Base-by-base conservation (phyloP, 2,113 vertebrate genomes). In the Paramormyrops kingsleyae region DNA sequence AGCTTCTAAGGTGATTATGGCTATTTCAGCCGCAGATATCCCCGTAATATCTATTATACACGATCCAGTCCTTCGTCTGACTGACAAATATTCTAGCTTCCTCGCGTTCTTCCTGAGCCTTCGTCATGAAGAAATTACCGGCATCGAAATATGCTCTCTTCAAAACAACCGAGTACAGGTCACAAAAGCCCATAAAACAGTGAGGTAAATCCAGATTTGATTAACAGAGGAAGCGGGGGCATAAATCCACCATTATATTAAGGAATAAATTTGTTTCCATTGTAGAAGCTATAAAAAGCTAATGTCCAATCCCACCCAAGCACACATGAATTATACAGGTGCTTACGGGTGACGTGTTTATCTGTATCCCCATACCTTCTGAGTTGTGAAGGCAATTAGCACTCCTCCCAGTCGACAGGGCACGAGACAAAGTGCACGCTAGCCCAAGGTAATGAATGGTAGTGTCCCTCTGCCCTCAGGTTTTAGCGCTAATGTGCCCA, bases 381-480 rank as follows among this genome's bases (percentile, higher is more conserved):
- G 50, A 83, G 80, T 80, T 47, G 52, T 62, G 89, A 62, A 89
- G 89, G 80, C 89, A 89, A 89, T 89, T 89, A 89, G 89, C 89
- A 47, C 50, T 83, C 24, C 42, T 59, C 77, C 42, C 24, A 27
- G 39, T 56, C 49, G 80, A 89, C 89, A 62, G 52, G 49, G 39
- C 24, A 15, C 21, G 49, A 89, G 80, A 89, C 89, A 85, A 49
- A 62, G 89, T 47, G 53, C 53, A 44, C n/a, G 21, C 9, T 31
- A 13, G 80, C 24, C 17, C 52, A 1, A 2, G 31, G 12, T 84
- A 47, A 89, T 85, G 89, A 77, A 89, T 83, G 77, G 80, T 53
- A 62, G 77, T 35, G 50, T 56, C 52, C 47, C 77, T 46, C 24
- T 52, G 80, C 83, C 89, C 35, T 59, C 35, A 50, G 7, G 35